These are phyloP conservation scores for Xylota segnis DNA, from an alignment of 2,888 invertebrate genomes.

Conservation along the genomic window DNA sequence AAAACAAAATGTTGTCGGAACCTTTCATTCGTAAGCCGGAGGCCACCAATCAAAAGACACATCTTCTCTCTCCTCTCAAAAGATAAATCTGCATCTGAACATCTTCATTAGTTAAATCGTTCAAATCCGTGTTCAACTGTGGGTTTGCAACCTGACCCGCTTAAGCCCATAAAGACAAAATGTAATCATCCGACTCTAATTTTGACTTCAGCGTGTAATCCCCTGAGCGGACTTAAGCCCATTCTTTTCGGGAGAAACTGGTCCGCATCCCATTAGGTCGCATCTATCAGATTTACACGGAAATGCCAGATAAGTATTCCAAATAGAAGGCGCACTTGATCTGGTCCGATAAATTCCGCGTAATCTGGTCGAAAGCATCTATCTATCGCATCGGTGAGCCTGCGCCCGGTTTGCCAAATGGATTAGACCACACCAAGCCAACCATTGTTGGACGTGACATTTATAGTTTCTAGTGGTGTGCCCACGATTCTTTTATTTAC, in stretches of 20 bases:
- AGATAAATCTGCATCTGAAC: slow-evolving; percentile 5
- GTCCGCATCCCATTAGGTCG: slow-evolving; percentile 50
- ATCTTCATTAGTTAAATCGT: slow-evolving; percentile 17
- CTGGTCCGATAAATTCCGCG: slow-evolving; percentile 72
- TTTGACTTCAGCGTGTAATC: slow-evolving; percentile 73
- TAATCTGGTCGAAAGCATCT: slow-evolving; percentile 68
- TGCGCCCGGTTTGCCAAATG: slow-evolving; percentile 51
- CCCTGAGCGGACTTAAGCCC: slow-evolving; percentile 60
- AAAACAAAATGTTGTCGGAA: not conserved
- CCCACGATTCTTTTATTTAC: slow-evolving; percentile 54
- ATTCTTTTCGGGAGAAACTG: slow-evolving; percentile 44
- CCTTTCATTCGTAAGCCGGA: not conserved
- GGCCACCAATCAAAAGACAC: not conserved
- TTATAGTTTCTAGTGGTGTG: slow-evolving; percentile 40
- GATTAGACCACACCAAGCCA: slow-evolving; percentile 44
- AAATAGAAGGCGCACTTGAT: slow-evolving; percentile 68
- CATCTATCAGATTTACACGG: slow-evolving; percentile 64
- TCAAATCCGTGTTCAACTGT: slow-evolving; percentile 16
- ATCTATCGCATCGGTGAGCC: slow-evolving; percentile 37
- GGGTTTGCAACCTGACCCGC: slow-evolving; percentile 52
- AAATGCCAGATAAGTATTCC: slow-evolving; percentile 68
- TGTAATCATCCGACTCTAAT: slow-evolving; percentile 68
- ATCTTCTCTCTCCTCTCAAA: slow-evolving; percentile 11
- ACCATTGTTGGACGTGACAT: slow-evolving; percentile 64
- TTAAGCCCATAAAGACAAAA: slow-evolving; percentile 57